Evolutionary conservation across 2,113 vertebrate species (phyloP).

Genomic region (Calidris pugnax): DNA sequence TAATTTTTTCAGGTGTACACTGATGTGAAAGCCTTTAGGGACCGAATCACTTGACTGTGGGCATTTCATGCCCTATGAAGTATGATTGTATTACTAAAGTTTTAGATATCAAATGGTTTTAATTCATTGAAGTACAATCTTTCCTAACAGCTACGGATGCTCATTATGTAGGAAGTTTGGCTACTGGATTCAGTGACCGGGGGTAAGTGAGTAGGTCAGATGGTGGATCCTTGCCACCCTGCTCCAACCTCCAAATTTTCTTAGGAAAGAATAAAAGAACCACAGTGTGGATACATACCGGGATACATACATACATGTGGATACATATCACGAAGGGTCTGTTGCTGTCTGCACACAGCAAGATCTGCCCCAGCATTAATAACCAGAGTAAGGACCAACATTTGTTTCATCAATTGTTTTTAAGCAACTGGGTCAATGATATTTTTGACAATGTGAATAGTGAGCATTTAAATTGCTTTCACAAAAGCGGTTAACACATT

Average conservation of each 20-base stretch:
- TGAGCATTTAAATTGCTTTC: conserved; percentile 50
- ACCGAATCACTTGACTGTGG: background rate
- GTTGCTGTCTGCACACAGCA: background rate
- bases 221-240: background rate
- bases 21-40: background rate
- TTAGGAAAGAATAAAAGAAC: background rate
- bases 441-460: conserved; percentile 42
- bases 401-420: conserved; percentile 39
- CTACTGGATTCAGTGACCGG: background rate
- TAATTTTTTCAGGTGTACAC: background rate
- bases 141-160: background rate
- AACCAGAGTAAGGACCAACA: background rate
- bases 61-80: background rate
- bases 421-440: conserved; percentile 37
- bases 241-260: background rate
- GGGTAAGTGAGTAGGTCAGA: background rate
- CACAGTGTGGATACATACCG: background rate
- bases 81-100: background rate
- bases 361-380: background rate
- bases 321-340: background rate
- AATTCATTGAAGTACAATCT: background rate
- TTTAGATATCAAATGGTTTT: background rate
- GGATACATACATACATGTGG: background rate
- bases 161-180: background rate
- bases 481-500: conserved; percentile 61